A percentile compares a stretch with the other conserved stretches of the same genome.
phyloP scores from a whole-genome alignment of 1,140 invertebrate species.

The Solenopsis invicta region DNA sequence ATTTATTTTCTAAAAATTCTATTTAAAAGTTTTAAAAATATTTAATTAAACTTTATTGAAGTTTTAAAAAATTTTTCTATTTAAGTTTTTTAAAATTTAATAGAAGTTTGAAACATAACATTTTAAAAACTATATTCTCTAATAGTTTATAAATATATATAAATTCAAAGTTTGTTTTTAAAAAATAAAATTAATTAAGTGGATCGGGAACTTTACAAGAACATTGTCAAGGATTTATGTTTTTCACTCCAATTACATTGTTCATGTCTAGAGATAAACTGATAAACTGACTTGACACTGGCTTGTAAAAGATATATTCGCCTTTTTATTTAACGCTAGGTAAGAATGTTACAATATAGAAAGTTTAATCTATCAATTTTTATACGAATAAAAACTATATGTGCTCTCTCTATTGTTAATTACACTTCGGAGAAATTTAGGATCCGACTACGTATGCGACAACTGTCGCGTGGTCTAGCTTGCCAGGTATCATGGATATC shows the following conservation, averaged over 20 bases:
- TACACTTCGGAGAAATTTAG: conserved; percentile 65
- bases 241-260: conserved; percentile 1
- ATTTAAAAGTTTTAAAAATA: no score
- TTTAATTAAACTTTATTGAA: no score
- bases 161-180: no score
- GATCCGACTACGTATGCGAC: conserved; percentile 93
- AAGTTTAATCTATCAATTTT: conserved; percentile 58
- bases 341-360: conserved; percentile 52
- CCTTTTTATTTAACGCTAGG: conserved; percentile 40
- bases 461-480: conserved; percentile 96
- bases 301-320: conserved; percentile 52
- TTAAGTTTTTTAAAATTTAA: no score
- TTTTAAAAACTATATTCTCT: no score
- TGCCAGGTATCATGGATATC: conserved; percentile 94
- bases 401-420: conserved; percentile 49
- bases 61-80: no score
- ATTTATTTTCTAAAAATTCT: no score
- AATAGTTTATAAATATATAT: no score
- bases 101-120: no score
- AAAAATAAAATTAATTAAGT: background rate
- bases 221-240: background rate
- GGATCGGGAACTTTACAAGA: background rate
- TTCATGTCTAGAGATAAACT: background rate
- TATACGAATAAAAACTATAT: conserved; percentile 69
- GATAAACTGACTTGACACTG: background rate